Conservation (phyloP, 2,797 vertebrate species). For the Pseudochirops corinnae region DNA sequence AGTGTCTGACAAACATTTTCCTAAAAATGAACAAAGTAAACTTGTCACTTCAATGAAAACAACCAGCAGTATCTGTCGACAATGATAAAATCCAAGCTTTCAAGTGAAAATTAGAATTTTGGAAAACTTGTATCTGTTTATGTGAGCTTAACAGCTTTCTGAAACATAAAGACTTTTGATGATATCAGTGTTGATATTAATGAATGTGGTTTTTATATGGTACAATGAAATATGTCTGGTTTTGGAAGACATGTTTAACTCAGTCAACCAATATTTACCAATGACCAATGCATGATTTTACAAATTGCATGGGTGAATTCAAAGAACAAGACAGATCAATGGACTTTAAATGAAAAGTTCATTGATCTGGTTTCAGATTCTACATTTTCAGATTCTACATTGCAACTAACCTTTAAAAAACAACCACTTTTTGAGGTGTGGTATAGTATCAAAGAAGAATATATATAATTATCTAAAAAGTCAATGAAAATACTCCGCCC, state of each 20-base stretch:
- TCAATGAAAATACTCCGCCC: not conserved
- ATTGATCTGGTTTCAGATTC: not conserved
- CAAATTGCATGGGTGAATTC: not conserved
- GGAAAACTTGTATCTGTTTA: not conserved
- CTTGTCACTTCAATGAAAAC: not conserved
- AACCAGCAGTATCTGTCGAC: not conserved
- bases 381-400: not conserved
- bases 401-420: not conserved
- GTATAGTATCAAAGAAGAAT: not conserved
- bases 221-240: not conserved
- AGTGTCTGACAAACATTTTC: not conserved
- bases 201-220: not conserved
- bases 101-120: not conserved
- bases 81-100: not conserved
- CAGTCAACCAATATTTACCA: not conserved
- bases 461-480: not conserved
- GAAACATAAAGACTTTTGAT: not conserved
- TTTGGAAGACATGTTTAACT: not conserved
- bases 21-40: not conserved
- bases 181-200: not conserved
- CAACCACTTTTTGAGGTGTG: not conserved
- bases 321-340: not conserved
- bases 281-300: not conserved
- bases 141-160: not conserved
- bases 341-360: not conserved